Evolutionary conservation across 1,140 invertebrate species (phyloP).

Genomic region (Cyphomyrmex costatus): DNA sequence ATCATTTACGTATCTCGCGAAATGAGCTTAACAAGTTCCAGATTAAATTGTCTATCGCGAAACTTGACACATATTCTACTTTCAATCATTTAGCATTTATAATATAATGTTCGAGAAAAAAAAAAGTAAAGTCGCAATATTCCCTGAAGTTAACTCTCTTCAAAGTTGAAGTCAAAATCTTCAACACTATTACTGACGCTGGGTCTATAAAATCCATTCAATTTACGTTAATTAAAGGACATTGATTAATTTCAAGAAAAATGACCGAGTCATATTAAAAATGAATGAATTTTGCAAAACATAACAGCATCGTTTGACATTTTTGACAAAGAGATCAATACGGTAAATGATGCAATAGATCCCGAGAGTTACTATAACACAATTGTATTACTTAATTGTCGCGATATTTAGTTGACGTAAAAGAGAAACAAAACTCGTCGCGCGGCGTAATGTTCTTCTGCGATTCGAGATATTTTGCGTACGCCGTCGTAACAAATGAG

Average conservation of each 20-base stretch:
- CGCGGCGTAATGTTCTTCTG: constrained; percentile 2
- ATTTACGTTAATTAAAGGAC: too few relatives aligned
- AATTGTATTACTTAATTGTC: constrained; percentile 1
- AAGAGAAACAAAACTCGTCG: background rate
- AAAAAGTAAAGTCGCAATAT: background rate
- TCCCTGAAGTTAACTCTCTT: too few relatives aligned
- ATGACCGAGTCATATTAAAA: too few relatives aligned
- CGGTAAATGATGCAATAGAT: background rate
- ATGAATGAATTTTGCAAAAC: too few relatives aligned
- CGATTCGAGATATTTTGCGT: constrained; percentile 2
- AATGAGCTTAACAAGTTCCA: background rate
- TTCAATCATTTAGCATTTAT: background rate
- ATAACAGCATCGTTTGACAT: too few relatives aligned
- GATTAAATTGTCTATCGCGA: background rate
- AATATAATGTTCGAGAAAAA: background rate
- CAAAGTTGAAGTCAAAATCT: too few relatives aligned
- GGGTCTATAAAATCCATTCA: too few relatives aligned
- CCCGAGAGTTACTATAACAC: background rate
- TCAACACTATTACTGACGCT: too few relatives aligned
- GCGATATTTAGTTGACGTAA: background rate
- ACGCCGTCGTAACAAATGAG: constrained; percentile 1
- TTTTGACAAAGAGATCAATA: background rate
- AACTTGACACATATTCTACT: background rate
- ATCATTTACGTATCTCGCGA: background rate
- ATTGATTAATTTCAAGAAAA: too few relatives aligned